Evolutionary conservation across 2,113 vertebrate species (phyloP).

Genomic region (Daphoenositta chrysoptera): DNA sequence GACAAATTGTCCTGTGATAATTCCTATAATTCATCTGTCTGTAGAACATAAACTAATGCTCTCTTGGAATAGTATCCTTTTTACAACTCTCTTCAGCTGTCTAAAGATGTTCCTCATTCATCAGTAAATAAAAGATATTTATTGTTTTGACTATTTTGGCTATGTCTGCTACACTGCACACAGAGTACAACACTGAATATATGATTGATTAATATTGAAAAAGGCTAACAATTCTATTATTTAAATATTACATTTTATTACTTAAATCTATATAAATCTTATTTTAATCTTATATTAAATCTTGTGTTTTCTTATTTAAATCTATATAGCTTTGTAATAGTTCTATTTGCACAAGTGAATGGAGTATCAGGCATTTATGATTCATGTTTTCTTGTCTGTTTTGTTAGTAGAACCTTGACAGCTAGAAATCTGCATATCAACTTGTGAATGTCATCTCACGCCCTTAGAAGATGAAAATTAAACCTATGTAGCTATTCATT

Average conservation of each 20-base stretch:
- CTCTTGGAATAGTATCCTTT: not conserved
- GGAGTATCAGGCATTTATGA: not conserved
- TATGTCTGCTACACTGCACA: not conserved
- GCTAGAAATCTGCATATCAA: not conserved
- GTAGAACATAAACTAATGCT: not conserved
- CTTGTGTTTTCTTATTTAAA: not conserved
- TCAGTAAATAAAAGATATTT: not conserved
- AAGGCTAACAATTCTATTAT: not conserved
- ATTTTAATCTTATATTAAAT: not conserved
- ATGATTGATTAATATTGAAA: not conserved
- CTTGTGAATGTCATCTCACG: not conserved
- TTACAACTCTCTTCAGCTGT: not conserved
- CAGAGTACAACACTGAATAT: not conserved
- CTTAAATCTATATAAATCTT: not conserved
- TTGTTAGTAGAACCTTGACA: not conserved
- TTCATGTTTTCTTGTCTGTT: not conserved
- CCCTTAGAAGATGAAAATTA: not conserved
- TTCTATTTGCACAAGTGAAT: not conserved
- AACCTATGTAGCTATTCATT: not conserved
- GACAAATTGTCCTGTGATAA: not conserved
- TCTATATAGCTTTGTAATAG: not conserved
- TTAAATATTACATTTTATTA: not conserved
- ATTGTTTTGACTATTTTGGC: not conserved
- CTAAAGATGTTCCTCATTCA: not conserved
- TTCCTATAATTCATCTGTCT: not conserved